Conservation (phyloP, 2,113 vertebrate species). For the Anarrhichthys ocellatus region DNA sequence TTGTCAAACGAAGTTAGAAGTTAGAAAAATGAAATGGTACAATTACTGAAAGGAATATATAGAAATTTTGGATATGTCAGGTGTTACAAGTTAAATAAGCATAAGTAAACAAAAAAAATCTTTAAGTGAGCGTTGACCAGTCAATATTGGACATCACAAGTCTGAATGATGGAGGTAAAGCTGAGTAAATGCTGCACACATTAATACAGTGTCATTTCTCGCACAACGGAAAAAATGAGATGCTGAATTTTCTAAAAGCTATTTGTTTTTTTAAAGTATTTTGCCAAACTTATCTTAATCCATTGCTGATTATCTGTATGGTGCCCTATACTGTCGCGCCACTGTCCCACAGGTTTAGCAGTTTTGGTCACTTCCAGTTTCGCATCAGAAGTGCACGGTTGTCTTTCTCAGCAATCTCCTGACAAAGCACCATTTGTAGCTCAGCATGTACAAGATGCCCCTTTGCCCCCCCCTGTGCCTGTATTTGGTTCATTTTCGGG, state of each 20-base stretch:
- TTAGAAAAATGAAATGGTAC: neutral
- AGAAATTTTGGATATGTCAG: neutral
- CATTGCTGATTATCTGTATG: neutral
- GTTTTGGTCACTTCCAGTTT: constrained; percentile 50
- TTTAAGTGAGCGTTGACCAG: neutral
- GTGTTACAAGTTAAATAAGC: neutral
- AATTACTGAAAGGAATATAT: neutral
- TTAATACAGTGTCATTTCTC: neutral
- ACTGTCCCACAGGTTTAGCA: constrained; percentile 17
- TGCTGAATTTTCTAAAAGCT: neutral
- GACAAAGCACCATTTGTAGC: constrained; percentile 67
- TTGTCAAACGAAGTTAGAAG: constrained; percentile 7
- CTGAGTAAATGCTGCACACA: neutral
- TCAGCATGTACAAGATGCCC: constrained; percentile 64
- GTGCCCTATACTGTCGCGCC: neutral
- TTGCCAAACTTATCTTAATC: neutral
- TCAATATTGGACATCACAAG: neutral
- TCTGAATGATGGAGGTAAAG: neutral
- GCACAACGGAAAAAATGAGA: neutral
- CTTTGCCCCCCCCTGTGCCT: constrained; percentile 41
- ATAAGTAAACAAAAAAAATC: neutral
- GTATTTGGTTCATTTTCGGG: constrained; percentile 23
- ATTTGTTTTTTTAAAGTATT: neutral
- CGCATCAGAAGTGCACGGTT: constrained; percentile 44
- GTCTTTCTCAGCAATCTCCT: constrained; percentile 62